phyloP scores from a whole-genome alignment of 2,888 invertebrate species.

The Anagyrus pseudococci region DNA sequence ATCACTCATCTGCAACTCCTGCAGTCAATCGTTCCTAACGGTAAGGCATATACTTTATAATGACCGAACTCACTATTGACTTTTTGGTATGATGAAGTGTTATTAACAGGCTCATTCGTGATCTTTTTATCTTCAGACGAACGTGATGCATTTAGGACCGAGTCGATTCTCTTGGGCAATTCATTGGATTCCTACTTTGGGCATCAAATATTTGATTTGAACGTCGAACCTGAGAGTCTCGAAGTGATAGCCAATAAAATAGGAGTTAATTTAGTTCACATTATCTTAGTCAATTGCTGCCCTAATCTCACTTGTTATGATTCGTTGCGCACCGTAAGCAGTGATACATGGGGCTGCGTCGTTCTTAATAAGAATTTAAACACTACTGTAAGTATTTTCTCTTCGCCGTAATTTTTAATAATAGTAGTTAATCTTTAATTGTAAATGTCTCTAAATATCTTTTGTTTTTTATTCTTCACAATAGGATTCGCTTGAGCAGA shows the following conservation, averaged over 20 bases:
- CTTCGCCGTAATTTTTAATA: background rate
- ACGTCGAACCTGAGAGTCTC: conserved; percentile 72
- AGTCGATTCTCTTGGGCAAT: conserved; percentile 42
- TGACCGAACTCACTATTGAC: background rate
- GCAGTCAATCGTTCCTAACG: conserved; percentile 46
- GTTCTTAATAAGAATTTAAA: conserved; percentile 56
- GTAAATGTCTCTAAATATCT: background rate
- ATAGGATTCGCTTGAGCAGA: conserved; percentile 17
- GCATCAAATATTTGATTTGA: conserved; percentile 69
- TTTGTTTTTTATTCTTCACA: background rate
- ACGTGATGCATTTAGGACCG: conserved; percentile 16
- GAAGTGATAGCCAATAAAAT: conserved; percentile 74
- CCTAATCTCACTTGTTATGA: conserved; percentile 66
- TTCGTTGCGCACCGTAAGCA: conserved; percentile 12
- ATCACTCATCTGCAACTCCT: conserved; percentile 48
- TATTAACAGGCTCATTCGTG: background rate
- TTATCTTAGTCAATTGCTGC: conserved; percentile 76
- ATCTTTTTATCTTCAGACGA: conserved; percentile 36
- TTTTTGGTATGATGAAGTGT: no score
- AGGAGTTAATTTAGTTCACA: conserved; percentile 77
- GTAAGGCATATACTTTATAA: conserved; percentile 21
- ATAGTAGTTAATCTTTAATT: conserved; percentile 8
- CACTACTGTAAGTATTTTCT: background rate
- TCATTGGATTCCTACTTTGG: conserved; percentile 52
- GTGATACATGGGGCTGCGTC: conserved; percentile 47